These are phyloP conservation scores for Xylota sylvarum DNA, from an alignment of 2,888 invertebrate genomes.

Conservation along the genomic window DNA sequence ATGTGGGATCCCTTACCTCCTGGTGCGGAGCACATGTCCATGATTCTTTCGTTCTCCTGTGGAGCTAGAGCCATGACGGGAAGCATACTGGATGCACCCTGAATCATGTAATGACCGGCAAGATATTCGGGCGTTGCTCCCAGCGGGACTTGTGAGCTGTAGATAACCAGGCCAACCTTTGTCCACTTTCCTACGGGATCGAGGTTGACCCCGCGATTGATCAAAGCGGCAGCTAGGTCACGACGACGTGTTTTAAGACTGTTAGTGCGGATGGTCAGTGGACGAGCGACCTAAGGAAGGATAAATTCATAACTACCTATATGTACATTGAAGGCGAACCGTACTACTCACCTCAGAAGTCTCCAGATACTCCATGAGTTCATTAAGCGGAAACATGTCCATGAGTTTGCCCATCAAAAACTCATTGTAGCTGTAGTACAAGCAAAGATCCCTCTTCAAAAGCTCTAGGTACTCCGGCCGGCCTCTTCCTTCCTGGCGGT, in stretches of 20 bases:
- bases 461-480: slow-evolving; percentile 93
- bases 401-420: slow-evolving; percentile 97
- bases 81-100: slow-evolving; percentile 97
- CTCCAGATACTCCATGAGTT: slow-evolving; percentile 97
- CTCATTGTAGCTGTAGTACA: slow-evolving; percentile 98
- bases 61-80: slow-evolving; percentile 99
- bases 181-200: slow-evolving; percentile 99
- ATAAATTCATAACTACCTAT: neutral
- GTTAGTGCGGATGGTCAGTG: slow-evolving; percentile 97
- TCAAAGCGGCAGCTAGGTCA: slow-evolving; percentile 97
- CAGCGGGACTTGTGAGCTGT: slow-evolving; percentile 97
- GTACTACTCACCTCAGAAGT: slow-evolving; percentile 91
- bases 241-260: slow-evolving; percentile 96
- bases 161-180: slow-evolving; percentile 98
- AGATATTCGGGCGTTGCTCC: slow-evolving; percentile 99
- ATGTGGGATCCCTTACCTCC: slow-evolving; percentile 99
- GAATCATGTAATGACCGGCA: slow-evolving; percentile 98
- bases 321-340: neutral
- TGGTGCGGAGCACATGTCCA: slow-evolving; percentile 99
- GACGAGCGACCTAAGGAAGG: slow-evolving; percentile 88
- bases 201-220: slow-evolving; percentile 98
- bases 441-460: slow-evolving; percentile 93
- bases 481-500: slow-evolving; percentile 89
- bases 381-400: slow-evolving; percentile 94
- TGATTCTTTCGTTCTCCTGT: slow-evolving; percentile 96